These are phyloP conservation scores for Dryomyza anilis DNA, from an alignment of 2,888 invertebrate genomes.

Conservation along the genomic window DNA sequence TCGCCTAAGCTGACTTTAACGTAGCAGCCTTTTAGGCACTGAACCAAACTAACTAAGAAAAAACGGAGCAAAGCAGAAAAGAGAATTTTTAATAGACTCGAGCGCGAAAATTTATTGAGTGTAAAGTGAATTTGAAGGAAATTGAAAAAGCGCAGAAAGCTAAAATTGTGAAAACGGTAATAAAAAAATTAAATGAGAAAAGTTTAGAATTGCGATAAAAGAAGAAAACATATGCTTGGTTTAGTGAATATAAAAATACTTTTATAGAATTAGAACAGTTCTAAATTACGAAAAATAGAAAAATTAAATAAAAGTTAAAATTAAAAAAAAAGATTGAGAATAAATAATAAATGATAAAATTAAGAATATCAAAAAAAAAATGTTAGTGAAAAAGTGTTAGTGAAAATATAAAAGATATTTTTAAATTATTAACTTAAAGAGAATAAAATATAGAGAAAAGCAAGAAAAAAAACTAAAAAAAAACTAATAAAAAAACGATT, in stretches of 20 bases:
- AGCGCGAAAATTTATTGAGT: conserved; percentile 44
- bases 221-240: no score
- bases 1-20: background rate
- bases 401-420: conserved; percentile 36
- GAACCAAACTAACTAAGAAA: conserved; percentile 1
- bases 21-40: conserved; percentile 30
- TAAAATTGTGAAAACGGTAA: conserved; percentile 11
- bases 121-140: conserved; percentile 29
- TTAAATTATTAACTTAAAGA: conserved; percentile 46
- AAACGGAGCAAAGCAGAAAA: background rate
- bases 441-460: background rate
- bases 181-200: background rate
- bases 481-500: conserved; percentile 35
- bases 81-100: conserved; percentile 29
- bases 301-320: background rate
- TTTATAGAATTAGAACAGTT: no score
- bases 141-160: conserved; percentile 25
- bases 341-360: background rate
- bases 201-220: background rate
- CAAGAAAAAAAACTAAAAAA: background rate
- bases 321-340: background rate
- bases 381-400: background rate
- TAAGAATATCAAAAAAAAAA: background rate
- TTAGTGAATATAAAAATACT: no score
- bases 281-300: background rate